Evolutionary conservation across 2,113 vertebrate species (phyloP).

Genomic region (Pollimyrus isidori): DNA sequence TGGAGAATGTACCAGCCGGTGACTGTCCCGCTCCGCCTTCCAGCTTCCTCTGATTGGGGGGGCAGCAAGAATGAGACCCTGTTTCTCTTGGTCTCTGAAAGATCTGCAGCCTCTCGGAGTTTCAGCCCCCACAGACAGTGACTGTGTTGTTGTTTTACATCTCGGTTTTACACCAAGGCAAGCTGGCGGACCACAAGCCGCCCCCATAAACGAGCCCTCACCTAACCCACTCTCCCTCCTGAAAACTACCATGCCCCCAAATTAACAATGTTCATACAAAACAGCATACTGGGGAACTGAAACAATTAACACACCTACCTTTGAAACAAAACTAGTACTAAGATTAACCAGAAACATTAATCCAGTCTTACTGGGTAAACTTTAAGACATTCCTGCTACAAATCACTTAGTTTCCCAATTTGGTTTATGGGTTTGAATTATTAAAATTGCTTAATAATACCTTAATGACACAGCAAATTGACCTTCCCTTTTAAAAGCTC

Average conservation of each 20-base stretch:
- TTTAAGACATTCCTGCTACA: neutral
- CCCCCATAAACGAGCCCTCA: neutral
- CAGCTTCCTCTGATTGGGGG: neutral
- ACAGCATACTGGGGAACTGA: neutral
- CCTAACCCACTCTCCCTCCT: neutral
- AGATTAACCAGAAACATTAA: neutral
- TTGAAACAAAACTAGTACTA: neutral
- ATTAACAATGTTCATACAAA: neutral
- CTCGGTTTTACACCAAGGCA: neutral
- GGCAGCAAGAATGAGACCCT: neutral
- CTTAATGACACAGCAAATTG: neutral
- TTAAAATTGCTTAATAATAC: neutral
- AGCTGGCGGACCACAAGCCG: neutral
- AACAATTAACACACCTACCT: neutral
- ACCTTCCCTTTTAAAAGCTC: neutral
- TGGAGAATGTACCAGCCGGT: neutral
- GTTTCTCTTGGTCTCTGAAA: neutral
- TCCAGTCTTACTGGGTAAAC: neutral
- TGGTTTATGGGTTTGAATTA: neutral
- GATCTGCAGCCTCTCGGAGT: neutral
- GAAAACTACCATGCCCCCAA: neutral
- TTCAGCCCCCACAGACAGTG: neutral
- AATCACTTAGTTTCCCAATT: neutral
- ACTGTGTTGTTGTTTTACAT: neutral
- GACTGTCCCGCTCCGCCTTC: neutral